Percentiles rank a stretch among this genome's conserved stretches.
Conservation (phyloP, 2,888 invertebrate genomes). For the Yponomeuta plumbellus region DNA sequence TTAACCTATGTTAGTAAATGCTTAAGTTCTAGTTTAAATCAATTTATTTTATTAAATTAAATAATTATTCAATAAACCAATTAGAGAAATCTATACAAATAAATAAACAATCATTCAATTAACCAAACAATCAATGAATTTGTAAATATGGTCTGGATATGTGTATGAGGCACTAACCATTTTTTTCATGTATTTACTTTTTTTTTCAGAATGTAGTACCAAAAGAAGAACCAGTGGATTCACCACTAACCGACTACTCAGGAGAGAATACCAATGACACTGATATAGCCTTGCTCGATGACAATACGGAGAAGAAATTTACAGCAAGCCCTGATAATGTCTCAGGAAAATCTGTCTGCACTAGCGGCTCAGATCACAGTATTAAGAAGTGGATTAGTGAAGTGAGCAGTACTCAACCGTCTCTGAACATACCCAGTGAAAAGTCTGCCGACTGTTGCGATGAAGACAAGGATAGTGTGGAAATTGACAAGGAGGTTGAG, state of each 20-base stretch:
- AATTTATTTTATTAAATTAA: too few species aligned
- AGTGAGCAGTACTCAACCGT: conserved; percentile 68
- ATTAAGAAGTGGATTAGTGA: conserved; percentile 62
- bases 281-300: conserved; percentile 58
- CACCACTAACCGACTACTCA: conserved; percentile 61
- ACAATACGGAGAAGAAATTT: conserved; percentile 49
- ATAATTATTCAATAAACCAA: too few species aligned
- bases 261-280: conserved; percentile 62
- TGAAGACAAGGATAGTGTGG: conserved; percentile 57
- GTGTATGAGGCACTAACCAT: too few species aligned
- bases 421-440: conserved; percentile 45
- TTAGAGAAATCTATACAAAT: too few species aligned
- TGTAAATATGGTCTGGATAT: too few species aligned
- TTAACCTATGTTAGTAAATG: too few species aligned
- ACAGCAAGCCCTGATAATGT: conserved; percentile 39
- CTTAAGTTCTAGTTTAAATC: too few species aligned
- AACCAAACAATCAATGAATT: too few species aligned
- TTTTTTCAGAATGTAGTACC: conserved; percentile 33
- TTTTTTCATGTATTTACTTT: too few species aligned
- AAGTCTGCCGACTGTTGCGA: conserved; percentile 40
- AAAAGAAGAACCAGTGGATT: conserved; percentile 62
- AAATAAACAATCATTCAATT: too few species aligned
- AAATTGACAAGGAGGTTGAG: conserved; percentile 70
- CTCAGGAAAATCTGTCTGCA: conserved; percentile 38
- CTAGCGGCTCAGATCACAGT: conserved; percentile 35